Base-by-base conservation (phyloP, 2,888 invertebrate species). In the Eucera pruinosa region DNA sequence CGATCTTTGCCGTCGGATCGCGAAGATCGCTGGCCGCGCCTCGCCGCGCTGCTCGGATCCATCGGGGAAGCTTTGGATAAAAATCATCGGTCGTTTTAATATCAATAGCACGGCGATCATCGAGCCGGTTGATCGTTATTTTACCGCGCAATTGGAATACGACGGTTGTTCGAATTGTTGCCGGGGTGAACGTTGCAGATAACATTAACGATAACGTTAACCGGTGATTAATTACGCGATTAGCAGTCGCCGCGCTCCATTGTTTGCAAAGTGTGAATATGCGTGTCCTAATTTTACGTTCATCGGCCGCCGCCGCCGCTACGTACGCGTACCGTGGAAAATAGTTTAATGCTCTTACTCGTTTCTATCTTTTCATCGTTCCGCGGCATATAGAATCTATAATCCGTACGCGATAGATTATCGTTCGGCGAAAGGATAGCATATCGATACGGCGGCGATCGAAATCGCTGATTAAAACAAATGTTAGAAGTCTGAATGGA, bases 1-100 rank as follows among this genome's bases (percentile, higher is more conserved):
- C 60, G 67, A 82, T 83, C 68, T 70, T n/a, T 67, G 68, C 82
- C 82, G 82, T 83, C 82, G 80, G 82, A 80, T 52, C 64, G 72
- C 52, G 30, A 20, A 54, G n/a, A 62, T 27, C 41, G 41, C 41
- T 23, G 39, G 41, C 20, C 33, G 57, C n/a, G 9, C 25, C 41
- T 18, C 50, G 13, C 25, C n/a, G 13, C 33, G 6, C 5, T 11
- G 11, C n/a, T n/a, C 36, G 0, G 25, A 36, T 36, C 48, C 18
- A 39, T 48, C 61, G n/a, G 48, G 11, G 36, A 25, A 33, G 23
- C 33, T 36, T 36, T 7, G n/a, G 18, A 15, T 25, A 11, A 48
- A 30, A 41, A 18, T 15, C 11, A 13, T 18, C 11, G 27, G n/a
- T 23, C 9, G 30, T 41, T 25, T 33, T 13, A 25, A 47, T n/a